A percentile compares a stretch with the other conserved stretches of the same genome.
Conservation (phyloP, 2,888 invertebrate genomes). For the Periphyllus acericola region DNA sequence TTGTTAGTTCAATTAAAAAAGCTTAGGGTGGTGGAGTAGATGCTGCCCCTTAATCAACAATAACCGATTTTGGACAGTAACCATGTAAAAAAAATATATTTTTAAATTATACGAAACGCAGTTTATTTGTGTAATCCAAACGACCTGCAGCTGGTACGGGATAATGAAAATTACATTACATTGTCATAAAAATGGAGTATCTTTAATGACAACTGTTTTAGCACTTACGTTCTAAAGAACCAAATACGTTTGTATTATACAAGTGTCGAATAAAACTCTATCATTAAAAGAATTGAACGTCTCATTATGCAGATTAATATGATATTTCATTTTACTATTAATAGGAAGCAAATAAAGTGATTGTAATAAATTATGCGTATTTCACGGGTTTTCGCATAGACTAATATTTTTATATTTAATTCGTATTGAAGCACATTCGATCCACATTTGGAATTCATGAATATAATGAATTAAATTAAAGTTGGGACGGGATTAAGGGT, state of each 20-base stretch:
- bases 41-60: too few species aligned
- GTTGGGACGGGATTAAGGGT: constrained; percentile 23
- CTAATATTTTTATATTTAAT: constrained; percentile 31
- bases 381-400: neutral
- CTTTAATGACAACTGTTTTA: neutral
- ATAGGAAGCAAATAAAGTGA: neutral
- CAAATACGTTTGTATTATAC: too few species aligned
- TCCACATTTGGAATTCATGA: constrained; percentile 37
- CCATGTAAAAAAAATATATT: too few species aligned
- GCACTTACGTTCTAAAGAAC: neutral
- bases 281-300: neutral
- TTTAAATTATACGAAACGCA: too few species aligned
- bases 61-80: too few species aligned
- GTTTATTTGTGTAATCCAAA: neutral
- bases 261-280: neutral
- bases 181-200: neutral
- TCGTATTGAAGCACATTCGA: constrained; percentile 41
- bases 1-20: too few species aligned
- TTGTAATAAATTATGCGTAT: neutral
- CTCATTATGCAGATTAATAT: too few species aligned
- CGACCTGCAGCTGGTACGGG: neutral
- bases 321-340: too few species aligned
- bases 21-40: too few species aligned
- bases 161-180: neutral
- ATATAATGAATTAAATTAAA: constrained; percentile 54